Percentiles rank a stretch among this genome's conserved stretches.
Evolutionary conservation across 64 coral and sea anemone species (phyloP).

Genomic region (Montipora capricornis): DNA sequence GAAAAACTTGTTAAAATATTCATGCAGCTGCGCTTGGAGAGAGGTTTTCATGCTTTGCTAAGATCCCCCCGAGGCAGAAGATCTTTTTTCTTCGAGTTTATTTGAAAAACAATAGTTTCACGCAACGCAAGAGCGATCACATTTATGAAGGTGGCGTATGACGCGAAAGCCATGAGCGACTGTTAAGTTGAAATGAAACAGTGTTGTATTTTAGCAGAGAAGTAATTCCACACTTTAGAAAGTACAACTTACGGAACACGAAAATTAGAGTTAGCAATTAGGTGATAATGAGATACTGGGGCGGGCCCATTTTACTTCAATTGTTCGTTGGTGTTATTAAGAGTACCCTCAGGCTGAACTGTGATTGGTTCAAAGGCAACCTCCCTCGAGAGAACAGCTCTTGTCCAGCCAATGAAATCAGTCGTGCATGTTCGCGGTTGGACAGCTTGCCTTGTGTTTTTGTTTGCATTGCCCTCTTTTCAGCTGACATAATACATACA

Average conservation of each 20-base stretch:
- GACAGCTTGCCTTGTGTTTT: constrained; percentile 92
- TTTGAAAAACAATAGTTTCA: constrained; percentile 29
- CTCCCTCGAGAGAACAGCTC: constrained; percentile 71
- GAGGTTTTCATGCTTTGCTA: constrained; percentile 53
- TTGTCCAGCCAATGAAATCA: constrained; percentile 78
- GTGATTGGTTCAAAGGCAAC: constrained; percentile 71
- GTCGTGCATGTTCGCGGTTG: constrained; percentile 75
- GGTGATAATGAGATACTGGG: constrained; percentile 88
- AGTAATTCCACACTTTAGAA: constrained; percentile 44
- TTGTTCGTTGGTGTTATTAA: constrained; percentile 83
- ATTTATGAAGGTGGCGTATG: neutral
- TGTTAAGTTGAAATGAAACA: neutral
- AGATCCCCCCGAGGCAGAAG: constrained; percentile 66
- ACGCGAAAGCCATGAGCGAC: neutral
- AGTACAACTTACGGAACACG: constrained; percentile 50
- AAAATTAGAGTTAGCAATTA: constrained; percentile 91
- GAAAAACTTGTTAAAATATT: constrained; percentile 87
- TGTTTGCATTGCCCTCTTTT: constrained; percentile 99
- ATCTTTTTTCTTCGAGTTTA: constrained; percentile 10
- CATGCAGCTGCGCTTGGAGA: constrained; percentile 68
- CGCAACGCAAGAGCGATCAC: neutral
- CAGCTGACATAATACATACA: constrained; percentile 97
- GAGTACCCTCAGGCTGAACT: constrained; percentile 46
- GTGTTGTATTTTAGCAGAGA: neutral
- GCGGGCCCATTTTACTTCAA: constrained; percentile 83